Conservation (phyloP, 1,140 invertebrate genomes). For the Diplogasteroides magnus region DNA sequence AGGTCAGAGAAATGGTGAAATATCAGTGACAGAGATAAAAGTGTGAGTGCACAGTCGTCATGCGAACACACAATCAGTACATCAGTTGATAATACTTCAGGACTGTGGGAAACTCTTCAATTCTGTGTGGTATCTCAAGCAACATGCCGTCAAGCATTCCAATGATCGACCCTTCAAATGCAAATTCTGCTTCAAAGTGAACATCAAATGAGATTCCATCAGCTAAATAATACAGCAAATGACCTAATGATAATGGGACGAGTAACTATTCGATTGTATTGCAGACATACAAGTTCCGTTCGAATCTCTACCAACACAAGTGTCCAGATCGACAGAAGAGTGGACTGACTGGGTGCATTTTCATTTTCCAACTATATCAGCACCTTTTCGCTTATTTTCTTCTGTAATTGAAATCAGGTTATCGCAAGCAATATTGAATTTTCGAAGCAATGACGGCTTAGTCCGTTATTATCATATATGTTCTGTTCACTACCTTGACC, state of each 20-base stretch:
- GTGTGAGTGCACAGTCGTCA: too few species aligned
- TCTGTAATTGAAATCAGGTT: too few species aligned
- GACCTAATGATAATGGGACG: too few species aligned
- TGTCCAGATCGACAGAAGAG: conserved; percentile 35
- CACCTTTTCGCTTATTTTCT: neutral
- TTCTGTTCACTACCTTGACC: too few species aligned
- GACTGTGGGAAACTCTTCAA: conserved; percentile 54
- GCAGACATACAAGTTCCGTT: conserved; percentile 54
- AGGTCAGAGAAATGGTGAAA: too few species aligned
- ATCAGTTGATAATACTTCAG: conserved; percentile 8
- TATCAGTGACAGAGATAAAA: too few species aligned
- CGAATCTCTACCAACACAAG: conserved; percentile 51
- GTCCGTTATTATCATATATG: too few species aligned
- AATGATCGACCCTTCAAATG: conserved; percentile 55
- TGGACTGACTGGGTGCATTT: neutral
- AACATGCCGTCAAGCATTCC: conserved; percentile 53
- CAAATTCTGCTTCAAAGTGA: conserved; percentile 51
- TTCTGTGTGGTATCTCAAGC: conserved; percentile 53
- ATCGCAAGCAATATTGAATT: too few species aligned
- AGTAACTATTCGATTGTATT: too few species aligned
- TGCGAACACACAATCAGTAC: too few species aligned
- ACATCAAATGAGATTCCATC: neutral
- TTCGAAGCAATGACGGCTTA: too few species aligned
- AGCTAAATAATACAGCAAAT: conserved; percentile 15
- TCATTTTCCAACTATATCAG: neutral